Evolutionary conservation across 1,140 invertebrate genomes (phyloP).

Genomic region (Hydropsyche tenuis): DNA sequence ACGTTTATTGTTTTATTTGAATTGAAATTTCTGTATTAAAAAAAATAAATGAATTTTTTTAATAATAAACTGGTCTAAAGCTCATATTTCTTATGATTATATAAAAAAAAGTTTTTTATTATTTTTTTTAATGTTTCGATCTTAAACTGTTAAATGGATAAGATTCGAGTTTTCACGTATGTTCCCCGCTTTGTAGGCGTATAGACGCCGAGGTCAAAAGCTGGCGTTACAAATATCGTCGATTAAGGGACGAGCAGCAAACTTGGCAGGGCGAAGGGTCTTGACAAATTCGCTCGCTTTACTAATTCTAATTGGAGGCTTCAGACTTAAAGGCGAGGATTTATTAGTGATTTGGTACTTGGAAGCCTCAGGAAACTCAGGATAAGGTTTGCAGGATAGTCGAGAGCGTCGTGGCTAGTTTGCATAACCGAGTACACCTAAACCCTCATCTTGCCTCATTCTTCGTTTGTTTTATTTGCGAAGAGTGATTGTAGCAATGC

Average conservation of each 20-base stretch:
- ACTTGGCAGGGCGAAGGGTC: constrained; percentile 26
- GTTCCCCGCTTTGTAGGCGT: not conserved
- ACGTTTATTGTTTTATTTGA: too few relatives aligned
- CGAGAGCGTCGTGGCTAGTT: not conserved
- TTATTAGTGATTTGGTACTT: constrained; percentile 41
- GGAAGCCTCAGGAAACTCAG: too few relatives aligned
- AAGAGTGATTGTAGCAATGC: not conserved
- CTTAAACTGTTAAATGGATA: too few relatives aligned
- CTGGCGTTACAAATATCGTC: constrained; percentile 20
- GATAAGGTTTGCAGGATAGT: not conserved
- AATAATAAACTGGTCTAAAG: too few relatives aligned
- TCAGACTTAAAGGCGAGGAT: constrained; percentile 40
- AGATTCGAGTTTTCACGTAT: too few relatives aligned
- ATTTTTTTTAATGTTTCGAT: too few relatives aligned
- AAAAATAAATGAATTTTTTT: too few relatives aligned
- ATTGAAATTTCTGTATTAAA: too few relatives aligned
- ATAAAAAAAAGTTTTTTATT: too few relatives aligned
- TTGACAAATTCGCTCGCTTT: constrained; percentile 37
- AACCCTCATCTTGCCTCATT: too few relatives aligned
- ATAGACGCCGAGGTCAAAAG: constrained; percentile 8
- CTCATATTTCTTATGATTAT: too few relatives aligned
- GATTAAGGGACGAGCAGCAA: constrained; percentile 16
- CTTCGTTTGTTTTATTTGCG: constrained; percentile 9
- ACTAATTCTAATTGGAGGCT: constrained; percentile 42
- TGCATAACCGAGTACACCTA: constrained; percentile 7